Conservation (phyloP, 1,140 invertebrate genomes). For the Papilio dardanus region DNA sequence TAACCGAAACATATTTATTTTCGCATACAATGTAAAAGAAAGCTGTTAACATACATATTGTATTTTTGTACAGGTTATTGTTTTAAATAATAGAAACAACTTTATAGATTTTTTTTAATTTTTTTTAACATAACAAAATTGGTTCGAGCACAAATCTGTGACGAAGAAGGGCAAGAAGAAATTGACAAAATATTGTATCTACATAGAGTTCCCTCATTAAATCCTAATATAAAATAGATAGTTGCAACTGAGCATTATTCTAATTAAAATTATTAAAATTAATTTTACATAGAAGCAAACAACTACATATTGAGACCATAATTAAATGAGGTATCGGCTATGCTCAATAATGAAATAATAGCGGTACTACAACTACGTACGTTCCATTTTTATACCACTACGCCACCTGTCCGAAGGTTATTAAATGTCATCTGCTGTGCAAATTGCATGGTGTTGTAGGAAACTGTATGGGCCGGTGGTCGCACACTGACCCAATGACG, state of each 20-base stretch:
- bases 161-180: too few species aligned
- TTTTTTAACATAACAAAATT: too few species aligned
- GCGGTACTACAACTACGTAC: not conserved
- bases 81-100: not conserved
- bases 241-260: too few species aligned
- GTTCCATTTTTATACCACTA: not conserved
- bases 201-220: too few species aligned
- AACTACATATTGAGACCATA: too few species aligned
- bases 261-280: too few species aligned
- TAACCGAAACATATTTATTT: conserved; percentile 24
- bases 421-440: conserved; percentile 19
- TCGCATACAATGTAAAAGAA: conserved; percentile 23
- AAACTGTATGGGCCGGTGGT: conserved; percentile 44
- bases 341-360: not conserved
- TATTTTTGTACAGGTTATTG: not conserved
- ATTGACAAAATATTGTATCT: too few species aligned
- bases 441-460: conserved; percentile 31
- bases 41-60: conserved; percentile 5
- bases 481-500: conserved; percentile 76
- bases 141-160: too few species aligned
- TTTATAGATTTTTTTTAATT: not conserved
- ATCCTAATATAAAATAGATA: too few species aligned
- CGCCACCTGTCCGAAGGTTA: not conserved
- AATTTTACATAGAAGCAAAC: too few species aligned
- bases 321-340: not conserved